phyloP scores from a whole-genome alignment of 1,140 invertebrate species.

The Brachionus calyciflorus region DNA sequence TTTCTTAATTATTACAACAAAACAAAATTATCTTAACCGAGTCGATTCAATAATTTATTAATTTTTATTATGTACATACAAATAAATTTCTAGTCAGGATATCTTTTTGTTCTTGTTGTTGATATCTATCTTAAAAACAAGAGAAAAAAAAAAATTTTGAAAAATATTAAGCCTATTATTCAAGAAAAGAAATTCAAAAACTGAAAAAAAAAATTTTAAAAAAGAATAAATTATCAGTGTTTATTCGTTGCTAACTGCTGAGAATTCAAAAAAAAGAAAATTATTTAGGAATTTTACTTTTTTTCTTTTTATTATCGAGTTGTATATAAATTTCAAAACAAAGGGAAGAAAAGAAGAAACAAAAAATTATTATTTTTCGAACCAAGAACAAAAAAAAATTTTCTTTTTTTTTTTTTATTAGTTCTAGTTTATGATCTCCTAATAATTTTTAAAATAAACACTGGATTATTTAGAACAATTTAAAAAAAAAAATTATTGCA shows the following conservation, averaged over 20 bases:
- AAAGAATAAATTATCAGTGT: constrained; percentile 21
- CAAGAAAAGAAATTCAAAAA: no score
- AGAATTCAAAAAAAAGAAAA: constrained; percentile 2
- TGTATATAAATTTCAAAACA: not conserved
- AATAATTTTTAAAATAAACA: constrained; percentile 6
- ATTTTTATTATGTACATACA: constrained; percentile 33
- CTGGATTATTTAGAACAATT: not conserved
- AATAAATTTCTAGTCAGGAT: no score
- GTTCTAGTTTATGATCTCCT: constrained; percentile 33
- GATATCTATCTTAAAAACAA: no score
- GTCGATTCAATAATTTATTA: no score
- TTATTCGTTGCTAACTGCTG: constrained; percentile 11
- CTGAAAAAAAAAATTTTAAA: not conserved
- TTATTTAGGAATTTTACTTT: no score
- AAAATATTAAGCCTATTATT: constrained; percentile 3
- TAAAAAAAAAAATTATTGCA: not conserved
- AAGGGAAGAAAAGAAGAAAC: not conserved
- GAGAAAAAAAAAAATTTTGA: not conserved
- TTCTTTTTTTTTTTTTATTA: no score
- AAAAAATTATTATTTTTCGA: not conserved
- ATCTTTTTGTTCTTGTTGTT: constrained; percentile 23
- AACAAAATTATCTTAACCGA: no score
- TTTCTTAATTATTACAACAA: not conserved
- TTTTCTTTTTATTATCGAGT: not conserved
- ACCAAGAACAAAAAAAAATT: not conserved